Evolutionary conservation across 2,888 invertebrate genomes (phyloP).

Genomic region (Camptogramma bilineatum): DNA sequence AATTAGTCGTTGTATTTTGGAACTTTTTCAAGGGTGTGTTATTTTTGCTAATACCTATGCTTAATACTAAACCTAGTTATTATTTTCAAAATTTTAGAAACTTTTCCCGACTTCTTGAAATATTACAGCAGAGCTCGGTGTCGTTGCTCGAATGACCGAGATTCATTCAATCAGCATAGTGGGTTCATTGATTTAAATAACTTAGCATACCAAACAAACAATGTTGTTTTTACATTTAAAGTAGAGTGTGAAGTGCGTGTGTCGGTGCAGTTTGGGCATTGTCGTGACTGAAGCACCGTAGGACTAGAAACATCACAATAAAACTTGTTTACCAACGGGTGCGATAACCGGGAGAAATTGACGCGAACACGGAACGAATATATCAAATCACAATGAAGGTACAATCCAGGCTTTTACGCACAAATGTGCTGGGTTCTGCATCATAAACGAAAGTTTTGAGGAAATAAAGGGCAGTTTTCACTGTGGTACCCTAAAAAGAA

Average conservation of each 20-base stretch:
- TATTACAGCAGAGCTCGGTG: slow-evolving; percentile 4
- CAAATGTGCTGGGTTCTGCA: neutral
- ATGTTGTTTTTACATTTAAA: slow-evolving; percentile 36
- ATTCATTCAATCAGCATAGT: slow-evolving; percentile 25
- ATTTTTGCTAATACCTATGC: too few relatives aligned
- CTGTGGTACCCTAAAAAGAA: slow-evolving; percentile 27
- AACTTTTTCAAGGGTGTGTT: too few relatives aligned
- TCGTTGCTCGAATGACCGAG: slow-evolving; percentile 16
- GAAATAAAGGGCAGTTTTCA: neutral
- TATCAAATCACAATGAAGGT: slow-evolving; percentile 21
- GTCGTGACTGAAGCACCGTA: slow-evolving; percentile 63
- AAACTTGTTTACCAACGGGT: slow-evolving; percentile 68
- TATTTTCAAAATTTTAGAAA: neutral
- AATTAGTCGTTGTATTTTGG: too few relatives aligned
- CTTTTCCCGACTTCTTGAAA: neutral
- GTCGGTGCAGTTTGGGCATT: slow-evolving; percentile 63
- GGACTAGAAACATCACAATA: slow-evolving; percentile 67
- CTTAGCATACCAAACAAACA: slow-evolving; percentile 31
- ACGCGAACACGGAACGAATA: slow-evolving; percentile 56
- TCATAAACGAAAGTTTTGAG: neutral
- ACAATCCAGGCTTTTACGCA: slow-evolving; percentile 6
- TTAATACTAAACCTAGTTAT: neutral
- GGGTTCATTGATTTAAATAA: slow-evolving; percentile 27
- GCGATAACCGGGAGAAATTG: slow-evolving; percentile 59
- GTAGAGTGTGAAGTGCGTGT: slow-evolving; percentile 73